A percentile compares a stretch with the other conserved stretches of the same genome.
Conservation (phyloP, 2,113 vertebrate species). For the Elephantulus edwardii region DNA sequence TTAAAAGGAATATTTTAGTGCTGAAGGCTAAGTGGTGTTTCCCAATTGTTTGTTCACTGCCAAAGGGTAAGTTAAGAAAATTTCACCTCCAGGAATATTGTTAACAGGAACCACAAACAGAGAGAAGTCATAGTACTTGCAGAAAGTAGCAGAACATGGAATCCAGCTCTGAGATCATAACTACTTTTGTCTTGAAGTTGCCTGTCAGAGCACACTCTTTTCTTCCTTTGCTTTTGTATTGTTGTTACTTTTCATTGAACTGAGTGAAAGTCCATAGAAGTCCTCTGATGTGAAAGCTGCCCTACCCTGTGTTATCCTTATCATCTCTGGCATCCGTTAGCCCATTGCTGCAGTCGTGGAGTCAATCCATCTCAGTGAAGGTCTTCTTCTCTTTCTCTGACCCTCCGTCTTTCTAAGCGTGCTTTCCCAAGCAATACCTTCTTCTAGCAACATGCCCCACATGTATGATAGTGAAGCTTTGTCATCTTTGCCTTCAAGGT, state of each 20-base stretch:
- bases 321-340: too few relatives aligned
- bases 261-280: background rate
- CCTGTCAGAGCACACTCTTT: background rate
- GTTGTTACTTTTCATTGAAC: too few relatives aligned
- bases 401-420: too few relatives aligned
- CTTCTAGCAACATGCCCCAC: too few relatives aligned
- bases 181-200: constrained; percentile 29
- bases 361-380: too few relatives aligned
- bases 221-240: constrained; percentile 23
- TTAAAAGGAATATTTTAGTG: constrained; percentile 52
- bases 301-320: too few relatives aligned
- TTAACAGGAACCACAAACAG: background rate
- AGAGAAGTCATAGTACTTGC: background rate
- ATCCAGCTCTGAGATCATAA: background rate
- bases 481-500: too few relatives aligned
- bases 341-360: too few relatives aligned
- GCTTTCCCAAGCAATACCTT: too few relatives aligned
- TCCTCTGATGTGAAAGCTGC: too few relatives aligned
- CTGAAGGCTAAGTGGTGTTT: constrained; percentile 50
- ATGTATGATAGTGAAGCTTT: too few relatives aligned
- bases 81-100: background rate
- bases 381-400: too few relatives aligned
- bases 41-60: constrained; percentile 49
- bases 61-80: constrained; percentile 53
- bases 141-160: background rate